phyloP scores from a whole-genome alignment of 1,140 invertebrate species.

The Neodiprion fabricii region DNA sequence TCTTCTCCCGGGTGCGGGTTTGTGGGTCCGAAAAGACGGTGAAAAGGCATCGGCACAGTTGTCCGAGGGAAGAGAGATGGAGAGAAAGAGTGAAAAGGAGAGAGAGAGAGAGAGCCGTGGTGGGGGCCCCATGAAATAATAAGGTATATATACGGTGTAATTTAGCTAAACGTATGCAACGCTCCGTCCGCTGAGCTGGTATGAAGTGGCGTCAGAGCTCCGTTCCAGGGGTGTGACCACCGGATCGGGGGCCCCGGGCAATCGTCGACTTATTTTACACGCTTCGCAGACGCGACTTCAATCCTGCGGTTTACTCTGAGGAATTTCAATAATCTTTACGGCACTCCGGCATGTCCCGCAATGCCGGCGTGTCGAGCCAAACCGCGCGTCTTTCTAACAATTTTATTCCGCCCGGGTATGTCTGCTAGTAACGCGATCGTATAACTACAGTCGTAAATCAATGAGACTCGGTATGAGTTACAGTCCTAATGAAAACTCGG shows the following conservation, averaged over 20 bases:
- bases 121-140: slow-evolving; percentile 50
- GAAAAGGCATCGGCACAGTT: too few relatives aligned
- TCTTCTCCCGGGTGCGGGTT: too few relatives aligned
- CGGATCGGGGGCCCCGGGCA: slow-evolving; percentile 14
- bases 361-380: background rate
- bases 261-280: slow-evolving; percentile 20
- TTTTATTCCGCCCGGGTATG: too few relatives aligned
- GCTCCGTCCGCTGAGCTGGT: slow-evolving; percentile 44
- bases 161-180: slow-evolving; percentile 59
- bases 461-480: too few relatives aligned
- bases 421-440: too few relatives aligned
- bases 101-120: too few relatives aligned
- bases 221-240: slow-evolving; percentile 42
- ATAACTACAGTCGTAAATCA: too few relatives aligned
- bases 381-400: too few relatives aligned
- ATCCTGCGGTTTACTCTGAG: slow-evolving; percentile 35
- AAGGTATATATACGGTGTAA: slow-evolving; percentile 58
- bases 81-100: too few relatives aligned
- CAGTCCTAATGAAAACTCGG: too few relatives aligned
- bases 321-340: slow-evolving; percentile 31
- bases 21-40: too few relatives aligned
- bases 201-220: slow-evolving; percentile 10
- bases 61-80: too few relatives aligned
- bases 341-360: slow-evolving; percentile 20
- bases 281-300: slow-evolving; percentile 32